Conservation (phyloP, 2,888 invertebrate species). For the Altica lythri region DNA sequence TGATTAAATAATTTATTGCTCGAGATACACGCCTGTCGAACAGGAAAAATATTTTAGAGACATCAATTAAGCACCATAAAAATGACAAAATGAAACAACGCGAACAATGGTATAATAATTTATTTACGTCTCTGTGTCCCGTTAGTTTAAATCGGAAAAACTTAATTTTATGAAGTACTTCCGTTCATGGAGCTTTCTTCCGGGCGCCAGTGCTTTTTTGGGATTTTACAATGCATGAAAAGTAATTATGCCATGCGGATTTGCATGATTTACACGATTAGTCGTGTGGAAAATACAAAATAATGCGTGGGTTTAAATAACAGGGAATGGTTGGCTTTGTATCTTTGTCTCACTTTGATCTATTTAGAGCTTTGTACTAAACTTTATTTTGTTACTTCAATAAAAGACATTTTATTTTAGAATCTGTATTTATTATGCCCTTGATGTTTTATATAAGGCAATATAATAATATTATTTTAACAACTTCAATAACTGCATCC, state of each 20-base stretch:
- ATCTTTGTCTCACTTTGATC: constrained; percentile 1
- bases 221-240: constrained; percentile 43
- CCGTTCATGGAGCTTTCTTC: constrained; percentile 32
- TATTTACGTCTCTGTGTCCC: constrained; percentile 12
- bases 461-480: too few relatives aligned
- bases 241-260: constrained; percentile 53
- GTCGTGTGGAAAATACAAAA: constrained; percentile 52
- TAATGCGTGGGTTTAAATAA: constrained; percentile 5
- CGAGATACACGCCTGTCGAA: constrained; percentile 31
- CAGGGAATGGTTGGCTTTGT: neutral
- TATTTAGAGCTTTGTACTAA: neutral
- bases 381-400: too few relatives aligned
- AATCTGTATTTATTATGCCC: too few relatives aligned
- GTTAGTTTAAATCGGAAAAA: constrained; percentile 35
- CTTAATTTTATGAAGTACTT: constrained; percentile 42
- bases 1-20: too few relatives aligned
- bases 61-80: constrained; percentile 34
- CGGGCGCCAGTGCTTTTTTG: constrained; percentile 27
- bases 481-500: too few relatives aligned
- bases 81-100: constrained; percentile 30
- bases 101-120: constrained; percentile 8
- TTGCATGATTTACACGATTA: constrained; percentile 56
- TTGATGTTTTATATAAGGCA: too few relatives aligned
- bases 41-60: constrained; percentile 37
- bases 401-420: too few relatives aligned